Conservation (phyloP, 1,140 invertebrate genomes). For the Papilio polytes region DNA sequence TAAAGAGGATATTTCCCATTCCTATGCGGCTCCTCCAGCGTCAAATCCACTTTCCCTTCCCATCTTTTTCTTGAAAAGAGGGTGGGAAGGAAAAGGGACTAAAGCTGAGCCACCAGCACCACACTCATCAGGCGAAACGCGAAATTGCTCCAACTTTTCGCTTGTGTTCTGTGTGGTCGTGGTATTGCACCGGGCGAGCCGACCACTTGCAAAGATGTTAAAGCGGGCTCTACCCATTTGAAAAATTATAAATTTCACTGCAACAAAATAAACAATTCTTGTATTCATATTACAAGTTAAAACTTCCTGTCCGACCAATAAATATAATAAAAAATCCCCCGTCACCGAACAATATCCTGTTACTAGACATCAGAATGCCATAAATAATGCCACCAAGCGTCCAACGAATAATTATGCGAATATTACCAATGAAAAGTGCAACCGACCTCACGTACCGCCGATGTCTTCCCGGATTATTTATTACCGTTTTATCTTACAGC, state of each 20-base stretch:
- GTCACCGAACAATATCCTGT: constrained; percentile 68
- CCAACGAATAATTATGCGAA: constrained; percentile 72
- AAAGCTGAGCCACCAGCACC: too few species aligned
- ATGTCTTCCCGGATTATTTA: constrained; percentile 75
- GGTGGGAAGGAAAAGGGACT: too few species aligned
- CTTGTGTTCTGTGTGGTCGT: too few species aligned
- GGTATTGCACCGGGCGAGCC: too few species aligned
- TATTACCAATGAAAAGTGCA: constrained; percentile 76
- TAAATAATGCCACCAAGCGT: constrained; percentile 64
- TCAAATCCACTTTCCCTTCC: too few species aligned
- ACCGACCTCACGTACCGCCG: constrained; percentile 64
- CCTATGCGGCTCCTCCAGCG: too few species aligned
- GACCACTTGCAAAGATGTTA: too few species aligned
- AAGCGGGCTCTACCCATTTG: too few species aligned
- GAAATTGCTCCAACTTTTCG: too few species aligned
- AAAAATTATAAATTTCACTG: background rate
- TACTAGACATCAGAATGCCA: constrained; percentile 54
- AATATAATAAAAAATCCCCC: constrained; percentile 56
- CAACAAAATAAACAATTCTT: background rate
- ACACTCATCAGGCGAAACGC: too few species aligned
- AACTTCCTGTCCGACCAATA: constrained; percentile 33
- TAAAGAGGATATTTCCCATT: too few species aligned
- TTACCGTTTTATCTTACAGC: constrained; percentile 77
- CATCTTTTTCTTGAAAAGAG: too few species aligned
- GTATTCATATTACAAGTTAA: constrained; percentile 21